phyloP scores from a whole-genome alignment of 2,113 vertebrate species.

The Mastomys coucha region DNA sequence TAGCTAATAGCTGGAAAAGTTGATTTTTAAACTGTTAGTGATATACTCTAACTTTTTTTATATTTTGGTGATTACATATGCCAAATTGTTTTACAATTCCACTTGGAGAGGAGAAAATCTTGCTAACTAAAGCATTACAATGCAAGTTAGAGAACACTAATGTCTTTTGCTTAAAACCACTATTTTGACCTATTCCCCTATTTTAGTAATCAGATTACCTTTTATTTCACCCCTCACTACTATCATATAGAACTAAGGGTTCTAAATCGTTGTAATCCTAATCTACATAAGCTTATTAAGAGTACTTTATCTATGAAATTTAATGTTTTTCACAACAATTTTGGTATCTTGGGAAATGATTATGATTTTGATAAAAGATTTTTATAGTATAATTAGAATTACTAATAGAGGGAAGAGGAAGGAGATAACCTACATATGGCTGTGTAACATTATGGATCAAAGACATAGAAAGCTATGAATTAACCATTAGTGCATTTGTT shows the following conservation, averaged over 20 bases:
- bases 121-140: neutral
- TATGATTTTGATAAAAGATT: neutral
- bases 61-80: neutral
- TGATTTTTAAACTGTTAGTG: neutral
- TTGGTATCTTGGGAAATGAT: slow-evolving; percentile 6
- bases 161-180: neutral
- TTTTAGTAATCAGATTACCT: neutral
- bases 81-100: neutral
- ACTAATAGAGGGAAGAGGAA: neutral
- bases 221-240: slow-evolving; percentile 15
- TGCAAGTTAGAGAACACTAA: neutral
- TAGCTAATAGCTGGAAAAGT: neutral
- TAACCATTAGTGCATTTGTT: neutral
- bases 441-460: neutral
- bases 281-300: neutral
- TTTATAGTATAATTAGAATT: slow-evolving; percentile 9
- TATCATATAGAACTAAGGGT: neutral
- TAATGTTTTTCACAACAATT: neutral
- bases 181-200: slow-evolving; percentile 16
- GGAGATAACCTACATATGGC: neutral
- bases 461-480: neutral
- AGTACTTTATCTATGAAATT: neutral
- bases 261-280: neutral
- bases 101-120: accelerated
- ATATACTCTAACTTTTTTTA: neutral